These are phyloP conservation scores for Peromyscus attwateri DNA, from an alignment of 2,797 vertebrate species.

Conservation along the genomic window DNA sequence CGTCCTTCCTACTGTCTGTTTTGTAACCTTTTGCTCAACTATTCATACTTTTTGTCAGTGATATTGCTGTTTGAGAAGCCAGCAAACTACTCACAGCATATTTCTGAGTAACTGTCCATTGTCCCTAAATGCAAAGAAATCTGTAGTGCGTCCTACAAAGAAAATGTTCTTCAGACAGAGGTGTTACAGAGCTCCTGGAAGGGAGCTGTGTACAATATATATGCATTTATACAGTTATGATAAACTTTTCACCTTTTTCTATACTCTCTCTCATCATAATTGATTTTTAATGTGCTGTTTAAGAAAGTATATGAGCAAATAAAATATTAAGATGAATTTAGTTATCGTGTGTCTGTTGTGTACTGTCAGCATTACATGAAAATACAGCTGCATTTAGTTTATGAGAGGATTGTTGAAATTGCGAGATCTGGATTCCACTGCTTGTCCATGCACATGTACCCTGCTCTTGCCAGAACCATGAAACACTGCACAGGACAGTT, in stretches of 20 bases:
- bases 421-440: background rate
- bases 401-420: accelerated
- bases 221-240: background rate
- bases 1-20: background rate
- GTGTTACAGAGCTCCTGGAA: background rate
- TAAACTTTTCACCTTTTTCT: background rate
- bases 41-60: background rate
- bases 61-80: background rate
- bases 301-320: background rate
- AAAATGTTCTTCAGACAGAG: background rate
- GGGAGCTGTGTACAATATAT: background rate
- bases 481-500: accelerated
- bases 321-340: background rate
- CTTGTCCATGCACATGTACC: no score
- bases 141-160: background rate
- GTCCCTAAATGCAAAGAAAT: background rate
- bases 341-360: background rate
- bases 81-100: background rate
- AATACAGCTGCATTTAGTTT: background rate
- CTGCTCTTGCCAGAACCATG: background rate
- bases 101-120: background rate
- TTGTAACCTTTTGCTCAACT: background rate
- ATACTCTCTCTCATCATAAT: no score
- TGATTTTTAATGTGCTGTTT: background rate
- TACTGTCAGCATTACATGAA: background rate